Evolutionary conservation across 2,797 vertebrate genomes (phyloP), one percentile per base, ranked within the genome.

Genomic region (Aldrovandia affinis): DNA sequence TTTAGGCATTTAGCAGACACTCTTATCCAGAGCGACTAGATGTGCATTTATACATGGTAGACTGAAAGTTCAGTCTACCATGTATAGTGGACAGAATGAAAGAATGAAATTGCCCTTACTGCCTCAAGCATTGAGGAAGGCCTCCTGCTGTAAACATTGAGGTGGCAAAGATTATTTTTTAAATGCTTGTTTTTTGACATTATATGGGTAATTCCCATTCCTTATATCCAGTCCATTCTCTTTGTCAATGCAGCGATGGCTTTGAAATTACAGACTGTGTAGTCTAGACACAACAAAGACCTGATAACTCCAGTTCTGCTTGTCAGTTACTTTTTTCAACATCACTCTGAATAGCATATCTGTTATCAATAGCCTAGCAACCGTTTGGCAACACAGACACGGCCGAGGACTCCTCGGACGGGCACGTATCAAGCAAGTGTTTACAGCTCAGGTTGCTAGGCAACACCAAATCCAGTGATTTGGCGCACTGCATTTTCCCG

Each of bases 401-500:
- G 84, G 84, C 89, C 84, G 82, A 86, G 87, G 89, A 90, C 91
- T 89, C 68, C 86, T 86, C 87, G 79, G 82, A 86, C 68, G 77
- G 57, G 79, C 79, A 78, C 78, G 33, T 83, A 61, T 65, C 77
- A 14, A 57, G 78, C 25, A 83, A 86, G 86, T 83, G 47, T 88
- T 87, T 83, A 78, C 89, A 85, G 88, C 65, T 91, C 89, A 0
- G 30, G 91, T 87, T 95, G 94, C 95, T 92, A 92, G 88, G 94
- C 94, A 94, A 93, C 93, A 86, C 84, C 55, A 86, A 47, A 57
- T 86, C 87, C 65, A 55, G 63, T 57, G 42, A 80, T 84, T 73
- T 70, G 83, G 50, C 78, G 78, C 25, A 20, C 61, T 70, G 47
- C 39, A 5, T 54, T 61, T 83, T 77, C 30, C 68, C 9, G 30